Base-by-base conservation (phyloP, 2,888 invertebrate genomes). In the Pterostichus madidus region DNA sequence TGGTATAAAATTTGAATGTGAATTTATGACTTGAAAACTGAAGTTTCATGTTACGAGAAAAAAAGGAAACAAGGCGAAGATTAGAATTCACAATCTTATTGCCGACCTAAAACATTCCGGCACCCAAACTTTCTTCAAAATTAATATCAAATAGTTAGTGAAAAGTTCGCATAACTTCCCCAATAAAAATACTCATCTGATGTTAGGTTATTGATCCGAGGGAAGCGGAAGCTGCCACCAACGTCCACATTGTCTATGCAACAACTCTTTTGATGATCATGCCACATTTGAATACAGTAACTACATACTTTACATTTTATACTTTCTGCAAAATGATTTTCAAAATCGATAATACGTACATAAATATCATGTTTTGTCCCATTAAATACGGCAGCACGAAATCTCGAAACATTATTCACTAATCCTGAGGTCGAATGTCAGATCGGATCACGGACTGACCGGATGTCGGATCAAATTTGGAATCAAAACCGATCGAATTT, bases 91-190 rank as follows among this genome's bases (percentile, higher is more conserved):
- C 68, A 71, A 32, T 64, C 68, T 71, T 44, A 71, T 71, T 71
- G 39, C 39, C 68, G 44, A 44, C 15, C 39, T 39, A 44, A 71
- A 71, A 44, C 68, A 71, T 71, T 71, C 68, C 68, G 15, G 10
- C 68, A 13, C 7, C 8, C n/a, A 71, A 71, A 71, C 44, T 71
- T 64, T 71, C 68, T 17, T 17, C 68, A 17, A 44, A 71, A 71
- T 71, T 71, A 71, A 71, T 71, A 71, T 71, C 39, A 44, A 71
- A 71, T 71, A 71, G 68, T 71, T 71, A 71, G 68, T 64, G 64
- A 17, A 44, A 44, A 71, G 68, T 71, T 71, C 6, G 44, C 46
- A 44, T 46, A 71, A 71, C 68, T 71, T 71, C 44, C 13, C 6
- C 13, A 64, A 64, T 64, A 64, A 64, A 64, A 64, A 64, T 64